A percentile compares a stretch with the other conserved stretches of the same genome.
Evolutionary conservation across 2,888 invertebrate genomes (phyloP).

Genomic region (Cylindroiulus punctatus): DNA sequence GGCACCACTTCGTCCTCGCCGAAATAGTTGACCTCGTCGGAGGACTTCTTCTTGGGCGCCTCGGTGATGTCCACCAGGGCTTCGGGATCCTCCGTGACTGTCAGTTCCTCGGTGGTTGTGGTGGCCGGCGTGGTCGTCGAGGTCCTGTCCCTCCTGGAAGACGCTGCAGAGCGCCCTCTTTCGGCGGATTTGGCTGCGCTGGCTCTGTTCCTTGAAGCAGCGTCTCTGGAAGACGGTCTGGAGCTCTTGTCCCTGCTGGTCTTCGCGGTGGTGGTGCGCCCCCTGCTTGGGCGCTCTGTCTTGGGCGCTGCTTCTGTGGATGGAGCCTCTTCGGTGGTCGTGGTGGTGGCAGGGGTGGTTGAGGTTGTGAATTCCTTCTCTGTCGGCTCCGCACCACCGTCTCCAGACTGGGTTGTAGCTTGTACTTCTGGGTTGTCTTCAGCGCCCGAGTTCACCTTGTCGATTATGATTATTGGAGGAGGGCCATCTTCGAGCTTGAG

Average conservation of each 20-base stretch:
- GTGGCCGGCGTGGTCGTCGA: not conserved
- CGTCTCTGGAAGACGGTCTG: not conserved
- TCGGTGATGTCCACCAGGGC: not conserved
- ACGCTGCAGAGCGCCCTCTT: not conserved
- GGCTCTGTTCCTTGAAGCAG: not conserved
- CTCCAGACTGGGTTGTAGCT: not conserved
- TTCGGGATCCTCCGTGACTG: not conserved
- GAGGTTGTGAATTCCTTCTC: not conserved
- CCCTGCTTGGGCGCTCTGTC: not conserved
- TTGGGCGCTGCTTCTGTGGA: not conserved
- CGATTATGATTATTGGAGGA: conserved; percentile 53
- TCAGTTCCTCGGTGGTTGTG: not conserved
- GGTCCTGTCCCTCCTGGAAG: not conserved
- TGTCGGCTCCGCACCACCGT: not conserved
- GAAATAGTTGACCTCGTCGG: conserved; percentile 56
- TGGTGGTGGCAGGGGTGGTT: conserved; percentile 17
- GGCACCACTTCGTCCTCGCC: conserved; percentile 55
- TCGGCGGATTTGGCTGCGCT: not conserved
- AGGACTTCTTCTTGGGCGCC: conserved; percentile 29
- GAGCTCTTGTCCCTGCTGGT: conserved; percentile 16
- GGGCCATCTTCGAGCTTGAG: conserved; percentile 36
- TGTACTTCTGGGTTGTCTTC: not conserved
- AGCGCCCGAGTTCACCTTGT: conserved; percentile 41
- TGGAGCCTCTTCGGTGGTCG: conserved; percentile 31
- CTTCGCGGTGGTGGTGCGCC: not conserved